These are phyloP conservation scores for Mus spretus DNA, from an alignment of 2,797 vertebrate genomes.

Conservation along the genomic window DNA sequence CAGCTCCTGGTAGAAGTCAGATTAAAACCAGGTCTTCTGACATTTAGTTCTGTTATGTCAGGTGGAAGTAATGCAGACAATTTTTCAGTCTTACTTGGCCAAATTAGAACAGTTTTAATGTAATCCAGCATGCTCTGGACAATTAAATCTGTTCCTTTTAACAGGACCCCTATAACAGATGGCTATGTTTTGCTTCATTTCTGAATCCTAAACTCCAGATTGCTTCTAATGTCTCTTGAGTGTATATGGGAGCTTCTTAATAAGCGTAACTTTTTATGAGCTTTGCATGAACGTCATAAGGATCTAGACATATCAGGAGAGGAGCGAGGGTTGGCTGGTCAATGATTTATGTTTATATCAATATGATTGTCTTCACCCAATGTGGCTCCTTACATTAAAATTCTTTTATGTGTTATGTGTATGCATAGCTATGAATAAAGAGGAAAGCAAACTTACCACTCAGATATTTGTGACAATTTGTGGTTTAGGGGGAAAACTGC, in stretches of 20 bases:
- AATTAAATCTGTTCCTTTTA: background rate
- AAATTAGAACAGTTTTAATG: background rate
- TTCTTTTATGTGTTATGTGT: background rate
- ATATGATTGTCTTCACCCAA: constrained; percentile 3
- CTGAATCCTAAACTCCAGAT: constrained; percentile 23
- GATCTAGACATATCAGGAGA: background rate
- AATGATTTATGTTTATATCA: constrained; percentile 5
- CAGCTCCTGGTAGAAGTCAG: background rate
- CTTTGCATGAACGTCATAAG: constrained; percentile 56
- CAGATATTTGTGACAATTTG: background rate
- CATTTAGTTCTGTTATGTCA: constrained; percentile 4
- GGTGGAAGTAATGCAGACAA: background rate
- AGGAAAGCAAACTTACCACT: background rate
- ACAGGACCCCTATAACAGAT: background rate
- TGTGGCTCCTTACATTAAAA: background rate
- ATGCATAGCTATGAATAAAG: background rate
- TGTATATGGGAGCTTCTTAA: background rate
- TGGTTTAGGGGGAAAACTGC: background rate
- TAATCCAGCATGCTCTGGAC: background rate
- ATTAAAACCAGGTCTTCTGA: constrained; percentile 21
- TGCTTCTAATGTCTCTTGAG: background rate
- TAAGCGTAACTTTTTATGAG: constrained; percentile 42
- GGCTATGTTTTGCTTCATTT: constrained; percentile 50
- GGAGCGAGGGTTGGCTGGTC: background rate
- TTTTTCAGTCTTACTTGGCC: background rate